A percentile compares a stretch with the other conserved stretches of the same genome.
These are phyloP conservation scores for Heterodera filipjevi DNA, from an alignment of 2,888 invertebrate genomes.

Conservation along the genomic window DNA sequence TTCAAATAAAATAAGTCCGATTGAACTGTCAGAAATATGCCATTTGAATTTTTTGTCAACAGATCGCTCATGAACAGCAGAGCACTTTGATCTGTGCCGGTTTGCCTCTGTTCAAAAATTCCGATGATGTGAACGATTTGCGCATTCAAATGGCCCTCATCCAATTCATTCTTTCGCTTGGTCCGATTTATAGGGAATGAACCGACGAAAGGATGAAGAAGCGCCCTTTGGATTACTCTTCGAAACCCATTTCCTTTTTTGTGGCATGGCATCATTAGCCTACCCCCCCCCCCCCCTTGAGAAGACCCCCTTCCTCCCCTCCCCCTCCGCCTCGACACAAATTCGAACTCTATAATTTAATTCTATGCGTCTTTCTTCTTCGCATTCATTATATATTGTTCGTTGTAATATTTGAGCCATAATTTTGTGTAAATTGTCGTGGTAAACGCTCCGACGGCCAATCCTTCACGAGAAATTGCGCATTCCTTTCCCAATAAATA, in stretches of 20 bases:
- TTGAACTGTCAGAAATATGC: too few species aligned
- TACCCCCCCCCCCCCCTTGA: too few species aligned
- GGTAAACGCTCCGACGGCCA: background rate
- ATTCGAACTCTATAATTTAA: too few species aligned
- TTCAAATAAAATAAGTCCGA: too few species aligned
- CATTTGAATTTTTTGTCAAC: too few species aligned
- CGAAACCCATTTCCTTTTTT: too few species aligned
- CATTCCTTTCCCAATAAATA: background rate
- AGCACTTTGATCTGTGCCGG: slow-evolving; percentile 35
- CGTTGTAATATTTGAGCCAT: background rate
- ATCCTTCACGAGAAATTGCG: slow-evolving; percentile 6
- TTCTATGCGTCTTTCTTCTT: background rate
- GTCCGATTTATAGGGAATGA: slow-evolving; percentile 21
- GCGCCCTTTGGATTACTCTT: background rate
- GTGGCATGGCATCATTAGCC: too few species aligned
- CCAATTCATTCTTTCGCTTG: slow-evolving; percentile 35
- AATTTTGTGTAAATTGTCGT: slow-evolving; percentile 22
- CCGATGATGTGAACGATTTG: slow-evolving; percentile 22
- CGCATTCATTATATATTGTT: slow-evolving; percentile 13
- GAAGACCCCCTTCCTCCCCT: too few species aligned
- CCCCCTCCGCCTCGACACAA: too few species aligned
- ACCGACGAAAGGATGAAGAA: background rate
- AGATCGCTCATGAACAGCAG: slow-evolving; percentile 34
- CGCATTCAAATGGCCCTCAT: slow-evolving; percentile 35
- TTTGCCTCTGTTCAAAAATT: slow-evolving; percentile 33